Evolutionary conservation across 2,888 invertebrate species (phyloP).

Genomic region (Pandemis cinnamomeana): DNA sequence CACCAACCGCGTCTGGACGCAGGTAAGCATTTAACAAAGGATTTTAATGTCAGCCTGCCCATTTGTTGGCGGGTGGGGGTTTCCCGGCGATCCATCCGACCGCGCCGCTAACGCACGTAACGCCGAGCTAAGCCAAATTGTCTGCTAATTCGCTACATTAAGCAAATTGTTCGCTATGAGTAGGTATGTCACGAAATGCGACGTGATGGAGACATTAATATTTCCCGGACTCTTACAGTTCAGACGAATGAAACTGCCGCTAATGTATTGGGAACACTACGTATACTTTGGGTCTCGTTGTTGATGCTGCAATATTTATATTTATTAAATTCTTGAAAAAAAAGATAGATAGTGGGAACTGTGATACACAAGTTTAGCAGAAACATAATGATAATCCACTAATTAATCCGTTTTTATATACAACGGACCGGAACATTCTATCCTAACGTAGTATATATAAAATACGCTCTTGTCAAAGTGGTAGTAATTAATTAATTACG

Average conservation of each 20-base stretch:
- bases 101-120: slow-evolving; percentile 12
- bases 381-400: too few species aligned
- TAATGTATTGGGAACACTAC: neutral
- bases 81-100: slow-evolving; percentile 10
- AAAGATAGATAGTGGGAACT: too few species aligned
- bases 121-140: slow-evolving; percentile 23
- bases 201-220: slow-evolving; percentile 32
- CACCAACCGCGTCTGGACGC: slow-evolving; percentile 36
- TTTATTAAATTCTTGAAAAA: too few species aligned
- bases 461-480: too few species aligned
- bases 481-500: too few species aligned
- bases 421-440: too few species aligned
- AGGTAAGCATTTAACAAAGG: slow-evolving; percentile 40
- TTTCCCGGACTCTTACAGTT: slow-evolving; percentile 9
- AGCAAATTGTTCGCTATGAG: slow-evolving; percentile 34
- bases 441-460: too few species aligned
- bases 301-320: too few species aligned
- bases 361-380: too few species aligned
- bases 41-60: slow-evolving; percentile 30
- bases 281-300: neutral
- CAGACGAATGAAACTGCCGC: neutral
- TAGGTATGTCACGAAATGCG: slow-evolving; percentile 24
- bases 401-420: too few species aligned
- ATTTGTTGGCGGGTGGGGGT: slow-evolving; percentile 23
- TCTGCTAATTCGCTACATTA: slow-evolving; percentile 35